Percentiles rank a stretch among this genome's conserved stretches.
phyloP scores from a whole-genome alignment of 2,888 invertebrate species.

The Noctua comes region DNA sequence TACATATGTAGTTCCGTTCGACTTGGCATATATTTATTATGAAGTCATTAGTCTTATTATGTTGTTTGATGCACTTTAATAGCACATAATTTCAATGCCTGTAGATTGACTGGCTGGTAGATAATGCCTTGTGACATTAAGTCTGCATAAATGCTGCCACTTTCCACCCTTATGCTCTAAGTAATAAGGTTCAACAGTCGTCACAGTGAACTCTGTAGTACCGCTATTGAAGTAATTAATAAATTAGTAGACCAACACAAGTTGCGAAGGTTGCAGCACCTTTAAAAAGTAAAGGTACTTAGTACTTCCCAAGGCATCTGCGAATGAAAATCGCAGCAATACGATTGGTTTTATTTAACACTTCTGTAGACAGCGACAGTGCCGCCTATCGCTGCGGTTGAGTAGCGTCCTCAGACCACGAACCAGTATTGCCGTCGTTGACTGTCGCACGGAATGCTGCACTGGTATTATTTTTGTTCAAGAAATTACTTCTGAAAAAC shows the following conservation, averaged over 20 bases:
- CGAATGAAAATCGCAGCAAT: background rate
- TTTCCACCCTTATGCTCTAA: background rate
- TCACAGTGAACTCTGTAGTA: background rate
- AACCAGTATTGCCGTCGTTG: background rate
- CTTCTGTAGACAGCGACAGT: background rate
- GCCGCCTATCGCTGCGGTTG: background rate
- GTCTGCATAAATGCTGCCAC: background rate
- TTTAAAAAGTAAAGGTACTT: background rate
- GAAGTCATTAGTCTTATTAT: background rate
- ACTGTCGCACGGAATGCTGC: background rate
- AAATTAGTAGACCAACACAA: background rate
- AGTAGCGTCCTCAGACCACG: fast-evolving
- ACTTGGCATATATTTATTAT: too few species aligned
- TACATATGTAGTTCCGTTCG: background rate
- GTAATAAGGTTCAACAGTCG: background rate
- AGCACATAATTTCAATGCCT: background rate
- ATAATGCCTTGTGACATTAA: background rate
- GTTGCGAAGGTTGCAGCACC: background rate
- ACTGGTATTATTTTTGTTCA: too few species aligned
- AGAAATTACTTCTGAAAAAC: background rate
- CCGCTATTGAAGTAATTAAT: background rate
- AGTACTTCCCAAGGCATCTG: background rate
- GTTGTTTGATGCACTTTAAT: background rate
- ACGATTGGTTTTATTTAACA: background rate
- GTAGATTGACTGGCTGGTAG: background rate